Percentiles rank a stretch among this genome's conserved stretches.
These are phyloP conservation scores for Bombycilla garrulus DNA, from an alignment of 2,113 vertebrate species.

Conservation along the genomic window DNA sequence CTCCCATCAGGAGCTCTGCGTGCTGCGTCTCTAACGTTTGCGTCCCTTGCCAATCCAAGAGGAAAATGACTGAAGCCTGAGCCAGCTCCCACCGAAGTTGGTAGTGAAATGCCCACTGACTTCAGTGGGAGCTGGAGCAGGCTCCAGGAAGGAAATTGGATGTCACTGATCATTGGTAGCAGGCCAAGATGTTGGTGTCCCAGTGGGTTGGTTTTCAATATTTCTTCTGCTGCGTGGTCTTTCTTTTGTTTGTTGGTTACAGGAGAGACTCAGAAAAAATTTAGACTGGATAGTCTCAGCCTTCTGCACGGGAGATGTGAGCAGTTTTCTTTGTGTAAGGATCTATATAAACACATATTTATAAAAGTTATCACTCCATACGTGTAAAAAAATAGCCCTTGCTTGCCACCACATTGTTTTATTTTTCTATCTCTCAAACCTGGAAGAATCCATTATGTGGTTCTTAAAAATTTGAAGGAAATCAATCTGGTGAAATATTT, in stretches of 20 bases:
- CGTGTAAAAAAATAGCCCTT: fast-evolving
- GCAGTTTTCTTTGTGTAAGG: neutral
- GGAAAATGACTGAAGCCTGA: slow-evolving; percentile 35
- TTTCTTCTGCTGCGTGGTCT: neutral
- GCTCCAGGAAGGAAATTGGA: slow-evolving; percentile 44
- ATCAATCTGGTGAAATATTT: neutral
- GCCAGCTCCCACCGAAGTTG: slow-evolving; percentile 39
- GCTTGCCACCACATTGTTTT: neutral
- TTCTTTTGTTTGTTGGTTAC: neutral
- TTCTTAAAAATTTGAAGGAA: neutral
- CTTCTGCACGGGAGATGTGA: neutral
- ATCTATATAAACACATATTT: fast-evolving
- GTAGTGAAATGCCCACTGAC: slow-evolving; percentile 1
- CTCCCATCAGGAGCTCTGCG: neutral
- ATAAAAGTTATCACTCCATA: neutral
- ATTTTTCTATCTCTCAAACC: neutral
- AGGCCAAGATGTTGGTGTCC: neutral
- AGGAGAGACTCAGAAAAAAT: neutral
- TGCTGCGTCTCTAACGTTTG: neutral
- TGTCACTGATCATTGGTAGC: neutral
- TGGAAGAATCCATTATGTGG: neutral
- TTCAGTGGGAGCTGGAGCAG: slow-evolving; percentile 13
- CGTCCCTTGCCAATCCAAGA: slow-evolving; percentile 43
- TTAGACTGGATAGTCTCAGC: neutral
- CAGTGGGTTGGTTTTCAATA: neutral